Base-by-base conservation (phyloP, 2,888 invertebrate species). In the Epiblema foenella region DNA sequence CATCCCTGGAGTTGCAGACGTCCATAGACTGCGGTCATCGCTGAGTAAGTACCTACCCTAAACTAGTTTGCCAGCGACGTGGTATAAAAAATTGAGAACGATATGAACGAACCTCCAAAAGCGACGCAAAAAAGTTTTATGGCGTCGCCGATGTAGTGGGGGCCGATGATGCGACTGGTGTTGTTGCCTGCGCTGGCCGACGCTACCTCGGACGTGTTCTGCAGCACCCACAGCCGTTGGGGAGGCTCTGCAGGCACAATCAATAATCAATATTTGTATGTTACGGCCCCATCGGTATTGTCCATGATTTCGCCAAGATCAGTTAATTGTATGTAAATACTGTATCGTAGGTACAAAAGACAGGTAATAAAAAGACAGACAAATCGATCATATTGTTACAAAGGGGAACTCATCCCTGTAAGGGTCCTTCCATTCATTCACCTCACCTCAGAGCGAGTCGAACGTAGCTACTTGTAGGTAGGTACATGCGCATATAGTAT, bases 101-200 rank as follows among this genome's bases (percentile, higher is more conserved):
- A 15, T 11, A n/a, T 39, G 59, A 58, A 57, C 73, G 94, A 94
- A 97, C 98, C 98, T 93, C 97, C 97, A 79, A 96, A 96, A 74
- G 97, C 96, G 78, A 97, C 97, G 89, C 98, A 98, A 78, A 96
- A 96, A 76, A 98, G 96, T 84, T 96, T 96, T 74, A 98, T 95
- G 46, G 96, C 95, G 72, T 96, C 95, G 60, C 97, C 98, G 86
- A 98, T 96, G 87, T 96, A 97, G 93, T 97, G 98, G 11, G 98
- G 97, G 10, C 98, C 97, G 75, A 97, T 85, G 76, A 87, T 85
- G 63, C 85, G 82, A 74, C 91, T 93, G 58, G 83, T 83, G 78
- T 91, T 95, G 73, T 86, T 84, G 1, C 89, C 90, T 4, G 83
- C 80, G 75, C 95, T 95, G 80, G 97, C 96, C 83, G 96, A 95